Percentiles rank a stretch among this genome's conserved stretches.
phyloP scores from a whole-genome alignment of 92 coral and sea anemone genomes.

The Desmophyllum pertusum region DNA sequence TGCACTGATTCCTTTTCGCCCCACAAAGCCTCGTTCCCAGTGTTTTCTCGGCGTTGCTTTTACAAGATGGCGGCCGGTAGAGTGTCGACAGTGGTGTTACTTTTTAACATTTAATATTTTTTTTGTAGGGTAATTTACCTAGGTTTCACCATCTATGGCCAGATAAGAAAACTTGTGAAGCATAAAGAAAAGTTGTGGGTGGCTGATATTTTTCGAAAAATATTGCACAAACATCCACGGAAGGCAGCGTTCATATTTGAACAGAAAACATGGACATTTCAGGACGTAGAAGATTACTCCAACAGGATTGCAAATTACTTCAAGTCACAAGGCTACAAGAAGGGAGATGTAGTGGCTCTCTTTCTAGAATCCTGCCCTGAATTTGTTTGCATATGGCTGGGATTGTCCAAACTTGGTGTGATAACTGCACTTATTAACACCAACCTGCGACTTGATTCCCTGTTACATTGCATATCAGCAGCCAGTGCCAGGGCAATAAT shows the following conservation, averaged over 20 bases:
- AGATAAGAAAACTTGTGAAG: neutral
- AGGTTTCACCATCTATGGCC: neutral
- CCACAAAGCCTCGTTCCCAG: neutral
- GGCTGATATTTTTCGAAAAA: conserved; percentile 65
- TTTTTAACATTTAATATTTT: neutral
- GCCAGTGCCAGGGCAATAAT: conserved; percentile 72
- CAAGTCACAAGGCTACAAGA: conserved; percentile 79
- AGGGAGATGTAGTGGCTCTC: conserved; percentile 90
- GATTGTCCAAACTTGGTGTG: conserved; percentile 90
- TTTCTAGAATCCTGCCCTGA: conserved; percentile 91
- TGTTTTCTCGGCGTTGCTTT: neutral
- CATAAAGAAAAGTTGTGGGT: conserved; percentile 63
- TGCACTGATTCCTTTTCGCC: too few species aligned
- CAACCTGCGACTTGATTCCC: conserved; percentile 82
- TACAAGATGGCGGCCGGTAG: too few species aligned
- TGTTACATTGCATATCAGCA: conserved; percentile 71
- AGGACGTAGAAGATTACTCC: conserved; percentile 87
- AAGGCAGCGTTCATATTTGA: conserved; percentile 92
- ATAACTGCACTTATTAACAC: conserved; percentile 80
- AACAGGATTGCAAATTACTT: conserved; percentile 91
- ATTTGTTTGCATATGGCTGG: conserved; percentile 90
- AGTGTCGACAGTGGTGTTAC: too few species aligned
- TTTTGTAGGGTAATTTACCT: conserved; percentile 3
- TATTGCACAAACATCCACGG: conserved; percentile 67
- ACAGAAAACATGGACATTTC: conserved; percentile 85